A percentile compares a stretch with the other conserved stretches of the same genome.
These are phyloP conservation scores for Phrynocephalus versicolor DNA, from an alignment of 2,113 vertebrate species.

Conservation along the genomic window DNA sequence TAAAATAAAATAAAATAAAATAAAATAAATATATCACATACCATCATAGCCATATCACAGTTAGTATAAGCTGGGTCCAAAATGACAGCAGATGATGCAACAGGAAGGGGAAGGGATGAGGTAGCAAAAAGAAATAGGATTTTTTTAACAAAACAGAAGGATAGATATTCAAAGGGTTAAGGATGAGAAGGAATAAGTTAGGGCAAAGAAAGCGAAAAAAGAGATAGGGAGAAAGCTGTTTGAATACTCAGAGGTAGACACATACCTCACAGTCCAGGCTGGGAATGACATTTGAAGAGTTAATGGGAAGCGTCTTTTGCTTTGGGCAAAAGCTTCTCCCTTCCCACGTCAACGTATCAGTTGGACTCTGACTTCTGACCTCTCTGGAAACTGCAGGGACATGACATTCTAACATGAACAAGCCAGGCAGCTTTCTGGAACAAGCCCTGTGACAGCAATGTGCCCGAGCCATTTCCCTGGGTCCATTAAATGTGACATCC, in stretches of 20 bases:
- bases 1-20: too few relatives aligned
- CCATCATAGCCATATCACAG: too few relatives aligned
- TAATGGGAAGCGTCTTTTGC: fast-evolving
- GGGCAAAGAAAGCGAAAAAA: neutral
- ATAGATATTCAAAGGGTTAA: neutral
- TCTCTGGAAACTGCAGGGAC: slow-evolving; percentile 33
- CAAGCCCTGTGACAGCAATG: slow-evolving; percentile 28
- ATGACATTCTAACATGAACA: slow-evolving; percentile 35
- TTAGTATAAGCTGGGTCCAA: too few relatives aligned
- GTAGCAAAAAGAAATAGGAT: neutral
- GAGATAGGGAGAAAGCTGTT: neutral
- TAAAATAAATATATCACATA: too few relatives aligned
- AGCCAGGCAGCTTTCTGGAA: neutral
- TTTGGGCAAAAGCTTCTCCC: slow-evolving; percentile 24
- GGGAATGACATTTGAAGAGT: slow-evolving; percentile 7
- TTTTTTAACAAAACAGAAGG: neutral
- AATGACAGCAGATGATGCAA: neutral
- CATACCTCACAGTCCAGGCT: neutral
- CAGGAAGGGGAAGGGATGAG: neutral
- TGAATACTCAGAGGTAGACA: fast-evolving
- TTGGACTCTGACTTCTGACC: neutral
- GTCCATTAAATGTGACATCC: fast-evolving
- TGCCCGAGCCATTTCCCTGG: neutral
- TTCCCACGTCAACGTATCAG: fast-evolving
- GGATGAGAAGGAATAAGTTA: neutral